Evolutionary conservation across 1,140 invertebrate genomes (phyloP).

Genomic region (Parasteatoda tepidariorum): DNA sequence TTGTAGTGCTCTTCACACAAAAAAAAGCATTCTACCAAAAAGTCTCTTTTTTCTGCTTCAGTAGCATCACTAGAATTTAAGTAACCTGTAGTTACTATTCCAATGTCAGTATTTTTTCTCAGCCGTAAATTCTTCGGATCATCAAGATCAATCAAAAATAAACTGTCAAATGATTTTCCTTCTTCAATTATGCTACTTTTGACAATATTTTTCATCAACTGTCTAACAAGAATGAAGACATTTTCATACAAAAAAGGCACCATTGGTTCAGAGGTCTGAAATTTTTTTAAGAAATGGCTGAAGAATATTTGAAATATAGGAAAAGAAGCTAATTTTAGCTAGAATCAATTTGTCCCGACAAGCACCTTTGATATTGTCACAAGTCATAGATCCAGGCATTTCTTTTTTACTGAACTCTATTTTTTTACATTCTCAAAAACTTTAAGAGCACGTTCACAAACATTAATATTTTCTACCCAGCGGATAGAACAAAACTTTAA

Average conservation of each 20-base stretch:
- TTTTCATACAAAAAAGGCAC: slow-evolving; percentile 6
- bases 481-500: background rate
- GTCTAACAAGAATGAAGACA: background rate
- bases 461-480: slow-evolving; percentile 2
- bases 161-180: no score
- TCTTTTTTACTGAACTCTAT: background rate
- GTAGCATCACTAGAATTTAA: background rate
- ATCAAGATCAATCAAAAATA: background rate
- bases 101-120: no score
- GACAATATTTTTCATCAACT: background rate
- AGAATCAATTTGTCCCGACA: background rate
- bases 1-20: background rate
- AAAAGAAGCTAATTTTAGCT: background rate
- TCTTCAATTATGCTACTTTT: background rate
- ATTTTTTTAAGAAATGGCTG: slow-evolving; percentile 6
- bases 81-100: background rate
- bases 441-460: slow-evolving; percentile 9
- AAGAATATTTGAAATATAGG: background rate
- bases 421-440: background rate
- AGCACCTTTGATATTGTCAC: background rate
- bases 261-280: background rate
- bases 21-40: background rate
- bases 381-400: background rate
- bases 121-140: no score
- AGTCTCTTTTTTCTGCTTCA: no score